phyloP scores from a whole-genome alignment of 1,140 invertebrate genomes.

The Lamellibrachia luymesi region DNA sequence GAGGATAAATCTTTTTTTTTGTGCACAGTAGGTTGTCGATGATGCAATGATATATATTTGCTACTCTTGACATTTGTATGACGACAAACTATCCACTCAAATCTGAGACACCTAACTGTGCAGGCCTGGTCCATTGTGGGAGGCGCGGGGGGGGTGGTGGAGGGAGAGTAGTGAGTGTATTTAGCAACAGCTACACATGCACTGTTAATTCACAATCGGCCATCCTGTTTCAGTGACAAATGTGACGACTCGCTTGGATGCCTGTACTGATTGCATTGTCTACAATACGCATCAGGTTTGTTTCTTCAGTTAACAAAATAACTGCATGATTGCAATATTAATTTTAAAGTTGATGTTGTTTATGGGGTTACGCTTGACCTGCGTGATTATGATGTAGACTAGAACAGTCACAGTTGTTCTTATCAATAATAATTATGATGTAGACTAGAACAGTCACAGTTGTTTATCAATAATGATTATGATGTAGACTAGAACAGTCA shows the following conservation, averaged over 20 bases:
- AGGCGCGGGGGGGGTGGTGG: too few species aligned
- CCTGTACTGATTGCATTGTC: background rate
- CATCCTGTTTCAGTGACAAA: background rate
- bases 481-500: too few species aligned
- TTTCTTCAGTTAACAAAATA: background rate
- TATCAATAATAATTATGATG: too few species aligned
- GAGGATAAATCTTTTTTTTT: background rate
- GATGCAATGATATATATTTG: slow-evolving; percentile 1
- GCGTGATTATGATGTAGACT: too few species aligned
- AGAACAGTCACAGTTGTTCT: too few species aligned
- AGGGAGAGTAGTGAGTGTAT: too few species aligned
- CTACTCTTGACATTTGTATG: background rate
- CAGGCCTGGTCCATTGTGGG: too few species aligned
- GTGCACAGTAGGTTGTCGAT: background rate
- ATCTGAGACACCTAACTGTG: background rate
- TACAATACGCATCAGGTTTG: background rate
- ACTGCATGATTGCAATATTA: background rate
- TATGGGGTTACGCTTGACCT: too few species aligned
- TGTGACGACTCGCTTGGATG: background rate
- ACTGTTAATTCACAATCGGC: background rate
- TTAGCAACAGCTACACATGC: background rate
- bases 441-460: too few species aligned
- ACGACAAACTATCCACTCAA: background rate
- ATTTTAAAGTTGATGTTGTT: background rate
- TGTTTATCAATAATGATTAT: too few species aligned